phyloP scores from a whole-genome alignment of 2,113 vertebrate genomes.

The Cynoglossus semilaevis region DNA sequence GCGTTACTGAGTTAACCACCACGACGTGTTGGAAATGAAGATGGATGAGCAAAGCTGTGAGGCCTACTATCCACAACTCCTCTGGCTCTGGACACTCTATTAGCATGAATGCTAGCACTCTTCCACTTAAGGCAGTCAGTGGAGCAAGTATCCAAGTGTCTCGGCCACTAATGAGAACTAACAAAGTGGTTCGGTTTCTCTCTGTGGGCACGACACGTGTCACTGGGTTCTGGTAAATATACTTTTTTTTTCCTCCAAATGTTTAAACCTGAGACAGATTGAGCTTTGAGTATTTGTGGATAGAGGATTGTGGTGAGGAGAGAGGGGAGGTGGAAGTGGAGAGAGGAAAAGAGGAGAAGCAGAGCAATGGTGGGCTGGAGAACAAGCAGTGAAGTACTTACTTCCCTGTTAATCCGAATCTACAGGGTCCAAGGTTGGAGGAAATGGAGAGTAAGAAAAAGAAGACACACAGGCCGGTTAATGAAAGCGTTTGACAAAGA shows the following conservation, averaged over 20 bases:
- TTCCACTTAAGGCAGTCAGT: conserved; percentile 43
- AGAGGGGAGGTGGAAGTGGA: conserved; percentile 12
- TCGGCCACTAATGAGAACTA: conserved; percentile 29
- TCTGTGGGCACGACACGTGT: conserved; percentile 36
- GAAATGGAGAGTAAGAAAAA: conserved; percentile 77
- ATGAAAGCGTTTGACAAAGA: conserved; percentile 70
- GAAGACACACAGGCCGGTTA: conserved; percentile 79
- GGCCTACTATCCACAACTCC: conserved; percentile 64
- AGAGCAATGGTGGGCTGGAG: conserved; percentile 68
- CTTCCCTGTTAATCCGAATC: conserved; percentile 89
- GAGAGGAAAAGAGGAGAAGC: conserved; percentile 32
- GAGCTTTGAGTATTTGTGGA: conserved; percentile 60
- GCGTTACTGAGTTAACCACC: conserved; percentile 21
- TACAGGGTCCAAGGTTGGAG: conserved; percentile 80
- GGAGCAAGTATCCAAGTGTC: conserved; percentile 54
- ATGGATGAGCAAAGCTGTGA: conserved; percentile 61
- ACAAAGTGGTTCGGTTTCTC: conserved; percentile 41
- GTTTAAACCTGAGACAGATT: conserved; percentile 37
- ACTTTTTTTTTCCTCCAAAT: conserved; percentile 23
- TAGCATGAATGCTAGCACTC: conserved; percentile 41
- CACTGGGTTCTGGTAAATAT: conserved; percentile 25
- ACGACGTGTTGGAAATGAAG: conserved; percentile 59
- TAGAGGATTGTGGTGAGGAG: conserved; percentile 46
- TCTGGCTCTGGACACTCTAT: conserved; percentile 44
- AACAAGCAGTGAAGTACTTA: conserved; percentile 82